Base-by-base conservation (phyloP, 2,113 vertebrate genomes). In the Arenaria interpres region DNA sequence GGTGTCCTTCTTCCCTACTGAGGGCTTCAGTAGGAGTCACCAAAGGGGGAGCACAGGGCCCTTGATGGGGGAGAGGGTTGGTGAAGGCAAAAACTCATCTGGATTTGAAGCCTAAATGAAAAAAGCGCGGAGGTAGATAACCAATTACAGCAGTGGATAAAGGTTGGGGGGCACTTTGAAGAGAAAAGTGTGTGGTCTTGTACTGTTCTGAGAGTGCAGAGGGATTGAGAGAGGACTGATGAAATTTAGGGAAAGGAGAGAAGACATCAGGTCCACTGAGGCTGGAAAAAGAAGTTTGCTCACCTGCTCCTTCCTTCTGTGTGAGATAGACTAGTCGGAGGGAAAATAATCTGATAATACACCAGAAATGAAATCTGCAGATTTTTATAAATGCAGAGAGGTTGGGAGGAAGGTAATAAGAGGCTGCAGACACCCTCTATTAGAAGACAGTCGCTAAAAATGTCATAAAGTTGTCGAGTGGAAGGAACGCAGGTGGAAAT, bases 1-100 rank as follows among this genome's bases (percentile, higher is more conserved):
- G 17, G 6, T 12, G 11, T 2, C 0, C n/a, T 76, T 45, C 22
- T 68, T 73, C n/a, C 35, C 27, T 18, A 4, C 18, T 32, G 25
- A 50, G 48, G 27, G 13, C 9, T 77, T 77, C 37, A 12, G 10
- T 2, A 66, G 35, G 50, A 28, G 6, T 20, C 68, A 73, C 18
- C 12, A 35, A 45, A 68, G 14, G 24, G 24, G 30, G 14, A 75
- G 27, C 28, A 48, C 3, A 17, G 50, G 15, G 5, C 30, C 21
- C 39, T 76, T 24, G 20, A 12, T 39, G 39, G 68, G 33, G 35
- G 33, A 81, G 3, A 32, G 18, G n/a, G 21, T 32, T 88, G 62
- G 25, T 57, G 56, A 71, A 82, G n/a, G 12, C 14, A 56, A 84
- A 28, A 91, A 18, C 12, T 74, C 45, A 8, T 1, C 10, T 12